Percentiles rank a stretch among this genome's conserved stretches.
Conservation (phyloP, 35 echinoderm and acorn worm genomes). For the Stichopus chloronotus region DNA sequence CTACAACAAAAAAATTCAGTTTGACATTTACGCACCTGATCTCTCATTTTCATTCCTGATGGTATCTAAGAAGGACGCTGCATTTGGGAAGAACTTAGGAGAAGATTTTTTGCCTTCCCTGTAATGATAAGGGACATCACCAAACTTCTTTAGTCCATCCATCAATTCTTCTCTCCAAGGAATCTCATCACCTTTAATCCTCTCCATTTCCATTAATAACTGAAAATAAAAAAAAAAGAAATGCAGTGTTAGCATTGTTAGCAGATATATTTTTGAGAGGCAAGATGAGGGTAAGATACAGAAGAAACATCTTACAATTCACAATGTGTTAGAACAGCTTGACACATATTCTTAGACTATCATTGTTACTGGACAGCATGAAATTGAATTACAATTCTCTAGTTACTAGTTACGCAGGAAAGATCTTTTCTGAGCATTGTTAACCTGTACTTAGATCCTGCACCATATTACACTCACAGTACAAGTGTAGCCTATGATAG, state of each 20-base stretch:
- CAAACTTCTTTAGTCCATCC: too few relatives aligned
- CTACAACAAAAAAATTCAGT: neutral
- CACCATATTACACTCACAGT: neutral
- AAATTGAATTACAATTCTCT: neutral
- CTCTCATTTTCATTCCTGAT: too few relatives aligned
- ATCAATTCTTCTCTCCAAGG: neutral
- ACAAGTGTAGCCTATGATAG: neutral
- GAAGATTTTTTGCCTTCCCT: neutral
- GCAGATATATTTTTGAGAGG: neutral
- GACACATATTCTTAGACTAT: neutral
- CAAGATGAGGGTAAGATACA: neutral
- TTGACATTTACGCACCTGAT: neutral
- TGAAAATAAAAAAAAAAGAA: neutral
- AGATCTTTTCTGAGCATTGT: neutral
- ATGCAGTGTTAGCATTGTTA: neutral
- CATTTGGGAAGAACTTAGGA: neutral
- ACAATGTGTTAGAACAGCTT: neutral
- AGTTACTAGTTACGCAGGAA: neutral
- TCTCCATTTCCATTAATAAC: neutral
- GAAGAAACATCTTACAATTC: neutral
- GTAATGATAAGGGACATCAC: neutral
- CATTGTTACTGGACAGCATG: too few relatives aligned
- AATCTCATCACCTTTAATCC: neutral
- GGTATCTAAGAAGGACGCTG: neutral
- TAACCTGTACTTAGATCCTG: too few relatives aligned